Percentiles rank a stretch among this genome's conserved stretches.
Conservation (phyloP, 2,888 invertebrate species). For the Pecten maximus region DNA sequence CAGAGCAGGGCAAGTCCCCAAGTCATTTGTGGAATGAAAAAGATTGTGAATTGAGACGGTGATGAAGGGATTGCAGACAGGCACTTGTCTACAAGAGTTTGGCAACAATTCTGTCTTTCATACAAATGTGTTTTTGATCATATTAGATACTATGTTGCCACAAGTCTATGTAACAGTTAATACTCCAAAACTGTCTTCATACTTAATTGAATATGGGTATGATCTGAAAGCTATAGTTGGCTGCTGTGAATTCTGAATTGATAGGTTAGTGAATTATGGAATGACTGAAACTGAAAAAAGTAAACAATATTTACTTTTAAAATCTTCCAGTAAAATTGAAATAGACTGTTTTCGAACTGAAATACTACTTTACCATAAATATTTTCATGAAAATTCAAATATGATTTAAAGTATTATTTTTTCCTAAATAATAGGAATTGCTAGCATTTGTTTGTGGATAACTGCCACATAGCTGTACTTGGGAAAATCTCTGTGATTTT, state of each 20-base stretch:
- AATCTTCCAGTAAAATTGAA: too few species aligned
- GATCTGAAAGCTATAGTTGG: background rate
- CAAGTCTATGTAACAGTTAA: background rate
- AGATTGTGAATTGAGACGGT: background rate
- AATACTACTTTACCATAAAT: background rate
- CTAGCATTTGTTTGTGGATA: background rate
- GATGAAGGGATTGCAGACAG: background rate
- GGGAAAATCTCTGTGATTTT: background rate
- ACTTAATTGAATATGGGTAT: background rate
- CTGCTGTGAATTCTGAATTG: too few species aligned
- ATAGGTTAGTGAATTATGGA: too few species aligned
- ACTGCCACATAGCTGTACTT: background rate
- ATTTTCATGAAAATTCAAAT: background rate
- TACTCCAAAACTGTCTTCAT: background rate
- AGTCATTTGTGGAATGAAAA: background rate
- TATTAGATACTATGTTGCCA: background rate
- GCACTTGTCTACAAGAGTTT: background rate
- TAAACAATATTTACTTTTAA: background rate
- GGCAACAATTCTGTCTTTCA: background rate
- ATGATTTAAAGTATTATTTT: background rate
- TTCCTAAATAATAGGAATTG: background rate
- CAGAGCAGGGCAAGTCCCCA: background rate
- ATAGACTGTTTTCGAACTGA: background rate
- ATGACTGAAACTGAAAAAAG: background rate
- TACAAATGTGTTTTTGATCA: background rate